phyloP scores from a whole-genome alignment of 2,113 vertebrate species.

The Melanotaenia duboulayi region DNA sequence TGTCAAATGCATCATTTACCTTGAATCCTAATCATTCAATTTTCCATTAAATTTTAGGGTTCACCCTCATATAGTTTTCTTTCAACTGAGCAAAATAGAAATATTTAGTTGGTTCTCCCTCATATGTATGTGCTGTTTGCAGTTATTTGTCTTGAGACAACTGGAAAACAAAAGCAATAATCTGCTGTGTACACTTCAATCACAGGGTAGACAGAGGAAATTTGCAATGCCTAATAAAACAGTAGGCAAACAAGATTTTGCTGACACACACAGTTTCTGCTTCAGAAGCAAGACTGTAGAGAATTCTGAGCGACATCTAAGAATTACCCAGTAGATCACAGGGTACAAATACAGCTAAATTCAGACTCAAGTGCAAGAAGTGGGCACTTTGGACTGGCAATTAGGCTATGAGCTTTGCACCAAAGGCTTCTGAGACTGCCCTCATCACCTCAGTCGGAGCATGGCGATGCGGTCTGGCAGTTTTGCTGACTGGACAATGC shows the following conservation, averaged over 20 bases:
- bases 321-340: slow-evolving; percentile 56
- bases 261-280: slow-evolving; percentile 22
- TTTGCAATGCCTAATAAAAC: slow-evolving; percentile 40
- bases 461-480: slow-evolving; percentile 65
- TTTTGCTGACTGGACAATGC: slow-evolving; percentile 77
- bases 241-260: slow-evolving; percentile 28
- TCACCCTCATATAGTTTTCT: slow-evolving; percentile 45
- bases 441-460: slow-evolving; percentile 58
- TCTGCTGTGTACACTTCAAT: slow-evolving; percentile 9
- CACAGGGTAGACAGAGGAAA: slow-evolving; percentile 32
- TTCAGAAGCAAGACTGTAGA: slow-evolving; percentile 35
- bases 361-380: slow-evolving; percentile 34
- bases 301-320: slow-evolving; percentile 54
- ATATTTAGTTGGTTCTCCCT: slow-evolving; percentile 32
- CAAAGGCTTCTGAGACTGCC: slow-evolving; percentile 51
- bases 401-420: slow-evolving; percentile 65
- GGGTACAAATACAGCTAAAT: slow-evolving; percentile 43
- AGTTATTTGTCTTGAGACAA: slow-evolving; percentile 27
- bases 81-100: slow-evolving; percentile 30
- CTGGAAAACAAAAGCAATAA: slow-evolving; percentile 37
- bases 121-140: slow-evolving; percentile 14
- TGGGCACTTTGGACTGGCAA: slow-evolving; percentile 56
- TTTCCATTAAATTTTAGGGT: slow-evolving; percentile 29
- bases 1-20: slow-evolving; percentile 52
- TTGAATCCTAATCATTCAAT: slow-evolving; percentile 35